phyloP scores from a whole-genome alignment of 1,140 invertebrate species.

The Nasonia longicornis region DNA sequence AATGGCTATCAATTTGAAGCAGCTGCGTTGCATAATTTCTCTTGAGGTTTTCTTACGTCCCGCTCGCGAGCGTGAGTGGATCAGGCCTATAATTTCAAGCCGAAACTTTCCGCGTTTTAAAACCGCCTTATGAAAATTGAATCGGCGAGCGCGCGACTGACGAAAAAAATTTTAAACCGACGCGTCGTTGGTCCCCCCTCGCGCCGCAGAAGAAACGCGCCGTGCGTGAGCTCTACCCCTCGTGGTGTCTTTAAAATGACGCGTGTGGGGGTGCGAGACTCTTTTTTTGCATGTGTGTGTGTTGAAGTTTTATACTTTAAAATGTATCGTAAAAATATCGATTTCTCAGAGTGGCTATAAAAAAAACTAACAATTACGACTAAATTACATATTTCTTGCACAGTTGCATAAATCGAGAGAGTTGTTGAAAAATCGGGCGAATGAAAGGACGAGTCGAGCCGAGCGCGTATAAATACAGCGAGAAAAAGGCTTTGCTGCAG shows the following conservation, averaged over 20 bases:
- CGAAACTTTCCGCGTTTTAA: constrained; percentile 34
- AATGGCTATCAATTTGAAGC: constrained; percentile 42
- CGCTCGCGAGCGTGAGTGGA: background rate
- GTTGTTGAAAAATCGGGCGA: too few species aligned
- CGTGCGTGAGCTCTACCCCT: background rate
- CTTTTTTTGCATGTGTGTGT: too few species aligned
- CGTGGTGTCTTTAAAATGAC: background rate
- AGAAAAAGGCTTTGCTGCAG: background rate
- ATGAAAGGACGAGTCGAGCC: too few species aligned
- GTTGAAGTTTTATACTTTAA: too few species aligned
- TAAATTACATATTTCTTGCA: too few species aligned
- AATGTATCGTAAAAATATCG: too few species aligned
- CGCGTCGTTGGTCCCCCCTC: background rate
- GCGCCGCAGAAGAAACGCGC: background rate
- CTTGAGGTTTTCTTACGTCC: constrained; percentile 33
- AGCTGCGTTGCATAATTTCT: constrained; percentile 26
- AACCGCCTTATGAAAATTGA: constrained; percentile 40
- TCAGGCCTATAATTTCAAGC: constrained; percentile 25
- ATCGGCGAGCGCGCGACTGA: background rate
- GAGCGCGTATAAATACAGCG: background rate
- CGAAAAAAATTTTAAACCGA: constrained; percentile 22
- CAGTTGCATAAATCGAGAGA: too few species aligned
- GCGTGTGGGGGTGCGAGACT: too few species aligned
- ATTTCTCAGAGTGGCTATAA: too few species aligned
- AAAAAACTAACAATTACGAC: too few species aligned